A percentile compares a stretch with the other conserved stretches of the same genome.
These are phyloP conservation scores for Dasypolia templi DNA, from an alignment of 2,888 invertebrate genomes.

Conservation along the genomic window DNA sequence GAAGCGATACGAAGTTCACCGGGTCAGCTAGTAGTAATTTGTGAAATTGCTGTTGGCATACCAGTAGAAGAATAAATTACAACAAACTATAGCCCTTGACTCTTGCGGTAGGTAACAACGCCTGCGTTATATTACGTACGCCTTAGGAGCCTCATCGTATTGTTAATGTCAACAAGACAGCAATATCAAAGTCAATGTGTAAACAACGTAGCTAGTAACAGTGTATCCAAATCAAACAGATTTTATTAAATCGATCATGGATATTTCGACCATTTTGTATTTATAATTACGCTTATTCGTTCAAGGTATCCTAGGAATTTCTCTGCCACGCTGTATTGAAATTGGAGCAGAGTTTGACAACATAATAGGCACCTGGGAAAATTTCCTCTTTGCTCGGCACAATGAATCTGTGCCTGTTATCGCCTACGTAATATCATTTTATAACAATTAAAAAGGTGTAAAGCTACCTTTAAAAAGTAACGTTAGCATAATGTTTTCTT, in stretches of 20 bases:
- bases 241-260: background rate
- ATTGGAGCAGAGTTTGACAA: slow-evolving; percentile 7
- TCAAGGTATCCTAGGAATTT: background rate
- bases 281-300: slow-evolving; percentile 8
- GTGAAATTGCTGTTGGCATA: too few species aligned
- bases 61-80: too few species aligned
- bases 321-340: background rate
- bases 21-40: too few species aligned
- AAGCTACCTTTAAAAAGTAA: background rate
- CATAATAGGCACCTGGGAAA: background rate
- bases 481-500: too few species aligned
- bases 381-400: background rate
- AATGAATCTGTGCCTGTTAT: background rate
- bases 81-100: too few species aligned
- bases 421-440: background rate
- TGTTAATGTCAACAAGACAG: background rate
- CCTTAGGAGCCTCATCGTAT: background rate
- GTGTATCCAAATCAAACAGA: too few species aligned
- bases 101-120: too few species aligned
- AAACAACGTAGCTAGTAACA: background rate
- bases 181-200: background rate
- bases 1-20: too few species aligned
- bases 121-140: background rate
- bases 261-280: background rate
- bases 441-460: background rate